Conservation (phyloP, 2,888 invertebrate genomes). For the Tromatobia lineatoria region DNA sequence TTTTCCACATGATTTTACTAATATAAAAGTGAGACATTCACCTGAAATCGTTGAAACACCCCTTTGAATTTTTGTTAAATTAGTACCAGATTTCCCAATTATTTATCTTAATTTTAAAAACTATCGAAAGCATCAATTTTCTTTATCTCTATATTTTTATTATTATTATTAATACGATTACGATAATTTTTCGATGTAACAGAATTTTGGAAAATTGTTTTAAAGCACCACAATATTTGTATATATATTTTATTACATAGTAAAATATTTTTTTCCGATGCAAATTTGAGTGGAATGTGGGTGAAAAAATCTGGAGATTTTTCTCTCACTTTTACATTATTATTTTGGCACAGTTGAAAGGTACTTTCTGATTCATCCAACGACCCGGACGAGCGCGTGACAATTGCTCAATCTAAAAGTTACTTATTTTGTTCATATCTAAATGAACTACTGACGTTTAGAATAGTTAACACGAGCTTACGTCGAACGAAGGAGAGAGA, state of each 20-base stretch:
- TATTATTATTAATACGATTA: not conserved
- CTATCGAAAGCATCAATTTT: no score
- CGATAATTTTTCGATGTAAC: not conserved
- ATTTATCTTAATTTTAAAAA: no score
- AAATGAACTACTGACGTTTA: conserved; percentile 49
- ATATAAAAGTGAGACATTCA: no score
- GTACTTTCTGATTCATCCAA: conserved; percentile 2
- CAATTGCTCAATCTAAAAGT: conserved; percentile 56
- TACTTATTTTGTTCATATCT: conserved; percentile 28
- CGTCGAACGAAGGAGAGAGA: conserved; percentile 51
- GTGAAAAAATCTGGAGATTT: not conserved
- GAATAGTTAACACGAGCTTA: conserved; percentile 65
- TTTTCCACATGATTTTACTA: no score
- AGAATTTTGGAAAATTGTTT: not conserved
- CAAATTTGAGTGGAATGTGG: not conserved
- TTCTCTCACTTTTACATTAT: not conserved
- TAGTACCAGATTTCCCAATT: no score
- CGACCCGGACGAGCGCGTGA: conserved; percentile 33
- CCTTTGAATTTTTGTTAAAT: no score
- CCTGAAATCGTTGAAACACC: no score
- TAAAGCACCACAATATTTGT: not conserved
- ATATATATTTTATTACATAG: not conserved
- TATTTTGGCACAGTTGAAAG: conserved; percentile 10
- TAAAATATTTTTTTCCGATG: not conserved
- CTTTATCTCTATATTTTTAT: not conserved